phyloP scores from a whole-genome alignment of 2,797 vertebrate species.

The Sternotherus odoratus region DNA sequence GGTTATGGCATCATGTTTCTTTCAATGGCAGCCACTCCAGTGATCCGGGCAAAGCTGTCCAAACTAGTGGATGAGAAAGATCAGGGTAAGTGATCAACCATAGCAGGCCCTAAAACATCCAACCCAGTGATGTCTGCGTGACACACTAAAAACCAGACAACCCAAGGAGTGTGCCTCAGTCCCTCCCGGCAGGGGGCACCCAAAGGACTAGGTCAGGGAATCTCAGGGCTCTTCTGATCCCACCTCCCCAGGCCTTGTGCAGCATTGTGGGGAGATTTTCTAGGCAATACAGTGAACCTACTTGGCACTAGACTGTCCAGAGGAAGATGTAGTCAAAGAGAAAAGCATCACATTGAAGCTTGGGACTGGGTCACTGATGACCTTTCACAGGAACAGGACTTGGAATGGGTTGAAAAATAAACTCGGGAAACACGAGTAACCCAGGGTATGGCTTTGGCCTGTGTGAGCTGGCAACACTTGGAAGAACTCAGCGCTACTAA shows the following conservation, averaged over 20 bases:
- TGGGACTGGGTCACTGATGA: not conserved
- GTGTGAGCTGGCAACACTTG: slow-evolving; percentile 61
- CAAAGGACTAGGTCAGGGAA: not conserved
- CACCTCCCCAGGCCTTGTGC: not conserved
- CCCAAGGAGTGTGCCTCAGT: not conserved
- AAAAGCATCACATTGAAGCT: not conserved
- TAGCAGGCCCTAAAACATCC: not conserved
- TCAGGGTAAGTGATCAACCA: slow-evolving; percentile 85
- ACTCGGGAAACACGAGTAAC: rapidly evolving
- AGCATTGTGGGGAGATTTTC: not conserved
- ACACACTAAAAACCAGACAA: not conserved
- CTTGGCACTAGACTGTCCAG: not conserved
- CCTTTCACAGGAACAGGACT: not conserved
- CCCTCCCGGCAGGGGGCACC: not conserved
- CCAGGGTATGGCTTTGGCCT: not conserved
- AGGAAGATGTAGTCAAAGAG: not conserved
- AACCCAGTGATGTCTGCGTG: rapidly evolving
- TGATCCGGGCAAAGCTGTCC: slow-evolving; percentile 94
- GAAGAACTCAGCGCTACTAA: not conserved
- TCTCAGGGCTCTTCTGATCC: not conserved
- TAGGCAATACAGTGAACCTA: not conserved
- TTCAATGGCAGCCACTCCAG: slow-evolving; percentile 88
- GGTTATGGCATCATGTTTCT: slow-evolving; percentile 92
- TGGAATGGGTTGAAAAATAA: not conserved
- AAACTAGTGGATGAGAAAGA: slow-evolving; percentile 89